These are phyloP conservation scores for Aphaenogaster rudis DNA, from an alignment of 1,140 invertebrate species.

Conservation along the genomic window DNA sequence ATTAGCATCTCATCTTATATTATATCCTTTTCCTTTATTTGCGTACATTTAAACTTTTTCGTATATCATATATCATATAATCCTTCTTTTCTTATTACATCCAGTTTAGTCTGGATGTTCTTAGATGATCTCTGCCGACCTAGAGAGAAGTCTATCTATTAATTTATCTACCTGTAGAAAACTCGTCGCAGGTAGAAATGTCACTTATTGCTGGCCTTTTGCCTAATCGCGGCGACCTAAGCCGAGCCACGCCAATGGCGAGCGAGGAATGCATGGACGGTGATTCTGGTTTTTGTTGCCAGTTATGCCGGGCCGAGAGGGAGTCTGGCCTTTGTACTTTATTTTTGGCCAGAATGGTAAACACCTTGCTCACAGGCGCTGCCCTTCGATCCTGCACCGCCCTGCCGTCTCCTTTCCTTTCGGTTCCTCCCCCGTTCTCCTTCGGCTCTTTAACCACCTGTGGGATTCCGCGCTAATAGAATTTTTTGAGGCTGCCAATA, in stretches of 20 bases:
- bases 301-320: constrained; percentile 76
- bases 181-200: constrained; percentile 22
- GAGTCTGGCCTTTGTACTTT: constrained; percentile 79
- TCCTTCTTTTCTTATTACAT: neutral
- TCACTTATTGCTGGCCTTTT: constrained; percentile 20
- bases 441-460: constrained; percentile 56
- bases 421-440: constrained; percentile 50
- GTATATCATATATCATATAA: neutral
- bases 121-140: neutral
- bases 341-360: constrained; percentile 85
- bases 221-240: constrained; percentile 32
- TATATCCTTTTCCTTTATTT: constrained; percentile 9
- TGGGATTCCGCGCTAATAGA: constrained; percentile 38
- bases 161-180: constrained; percentile 15
- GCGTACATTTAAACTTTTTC: neutral
- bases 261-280: constrained; percentile 75
- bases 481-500: constrained; percentile 17
- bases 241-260: constrained; percentile 70
- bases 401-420: constrained; percentile 68
- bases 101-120: neutral
- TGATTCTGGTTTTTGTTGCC: constrained; percentile 81
- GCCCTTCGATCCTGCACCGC: constrained; percentile 75
- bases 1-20: neutral
- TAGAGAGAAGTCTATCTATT: constrained; percentile 5
- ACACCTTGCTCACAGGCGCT: constrained; percentile 85